Conservation (phyloP, 2,113 vertebrate species). For the Sphaerodactylus townsendi region DNA sequence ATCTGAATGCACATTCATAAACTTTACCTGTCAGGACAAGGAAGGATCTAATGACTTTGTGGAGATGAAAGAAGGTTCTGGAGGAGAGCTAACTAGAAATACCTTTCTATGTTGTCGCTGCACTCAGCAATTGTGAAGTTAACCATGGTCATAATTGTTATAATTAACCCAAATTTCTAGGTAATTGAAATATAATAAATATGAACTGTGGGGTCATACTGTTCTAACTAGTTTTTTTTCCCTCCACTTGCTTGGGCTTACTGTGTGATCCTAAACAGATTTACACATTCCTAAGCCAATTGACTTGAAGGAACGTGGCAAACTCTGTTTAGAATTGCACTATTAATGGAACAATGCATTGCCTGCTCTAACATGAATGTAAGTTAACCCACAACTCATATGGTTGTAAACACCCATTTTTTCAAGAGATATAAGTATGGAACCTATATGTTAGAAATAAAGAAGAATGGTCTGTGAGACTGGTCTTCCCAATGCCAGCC, state of each 20-base stretch:
- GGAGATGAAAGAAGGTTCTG: too few species aligned
- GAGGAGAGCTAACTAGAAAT: too few species aligned
- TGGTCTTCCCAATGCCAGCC: background rate
- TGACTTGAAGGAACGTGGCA: too few species aligned
- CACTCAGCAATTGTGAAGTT: slow-evolving; percentile 6
- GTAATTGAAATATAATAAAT: slow-evolving; percentile 47
- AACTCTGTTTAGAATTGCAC: too few species aligned
- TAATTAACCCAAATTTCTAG: slow-evolving; percentile 42
- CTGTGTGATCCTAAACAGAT: background rate
- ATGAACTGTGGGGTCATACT: slow-evolving; percentile 37
- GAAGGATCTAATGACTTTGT: too few species aligned
- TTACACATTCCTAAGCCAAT: too few species aligned
- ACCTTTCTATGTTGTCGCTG: background rate
- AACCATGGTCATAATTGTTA: slow-evolving; percentile 19
- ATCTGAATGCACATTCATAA: too few species aligned
- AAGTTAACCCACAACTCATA: background rate
- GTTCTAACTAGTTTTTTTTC: slow-evolving; percentile 22
- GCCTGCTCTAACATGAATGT: slow-evolving; percentile 33
- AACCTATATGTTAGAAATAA: background rate
- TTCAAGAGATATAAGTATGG: background rate
- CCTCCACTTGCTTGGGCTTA: slow-evolving; percentile 13
- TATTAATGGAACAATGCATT: background rate
- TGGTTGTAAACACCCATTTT: background rate
- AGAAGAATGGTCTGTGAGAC: background rate
- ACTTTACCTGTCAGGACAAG: too few species aligned